Conservation (phyloP, 2,888 invertebrate species). For the Timandra comae region DNA sequence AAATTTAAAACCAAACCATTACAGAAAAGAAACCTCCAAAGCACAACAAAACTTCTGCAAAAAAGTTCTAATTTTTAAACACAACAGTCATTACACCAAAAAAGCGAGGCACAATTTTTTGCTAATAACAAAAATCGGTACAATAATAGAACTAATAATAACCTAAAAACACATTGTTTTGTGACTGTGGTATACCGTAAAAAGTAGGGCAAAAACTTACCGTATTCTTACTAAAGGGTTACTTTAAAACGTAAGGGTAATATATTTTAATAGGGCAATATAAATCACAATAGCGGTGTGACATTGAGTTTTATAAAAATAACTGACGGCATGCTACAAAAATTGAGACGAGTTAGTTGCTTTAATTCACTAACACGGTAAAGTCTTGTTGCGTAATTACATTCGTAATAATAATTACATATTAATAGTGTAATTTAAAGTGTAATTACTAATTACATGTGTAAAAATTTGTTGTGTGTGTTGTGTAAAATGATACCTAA, state of each 20-base stretch:
- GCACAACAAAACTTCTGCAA: no score
- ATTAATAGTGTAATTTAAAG: slow-evolving; percentile 9
- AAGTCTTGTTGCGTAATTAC: slow-evolving; percentile 37
- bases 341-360: slow-evolving; percentile 47
- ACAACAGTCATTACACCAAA: slow-evolving; percentile 2
- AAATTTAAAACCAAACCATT: no score
- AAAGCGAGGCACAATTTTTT: slow-evolving; percentile 10
- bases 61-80: no score
- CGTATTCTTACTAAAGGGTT: slow-evolving; percentile 49
- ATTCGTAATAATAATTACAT: no score
- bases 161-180: slow-evolving; percentile 53
- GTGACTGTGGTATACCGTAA: slow-evolving; percentile 59
- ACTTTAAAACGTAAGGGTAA: slow-evolving; percentile 40
- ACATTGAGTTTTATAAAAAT: slow-evolving; percentile 59
- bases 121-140: slow-evolving; percentile 7
- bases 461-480: no score
- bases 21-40: no score
- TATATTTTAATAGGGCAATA: slow-evolving; percentile 59
- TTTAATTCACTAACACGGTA: slow-evolving; percentile 48
- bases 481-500: no score
- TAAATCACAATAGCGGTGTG: slow-evolving; percentile 57
- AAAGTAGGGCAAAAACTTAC: slow-evolving; percentile 34
- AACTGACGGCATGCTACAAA: slow-evolving; percentile 39
- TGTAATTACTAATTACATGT: no score
- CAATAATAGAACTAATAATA: slow-evolving; percentile 25